Percentiles rank a stretch among this genome's conserved stretches.
These are phyloP conservation scores for Fukomys damarensis DNA, from an alignment of 2,113 vertebrate genomes.

Conservation along the genomic window DNA sequence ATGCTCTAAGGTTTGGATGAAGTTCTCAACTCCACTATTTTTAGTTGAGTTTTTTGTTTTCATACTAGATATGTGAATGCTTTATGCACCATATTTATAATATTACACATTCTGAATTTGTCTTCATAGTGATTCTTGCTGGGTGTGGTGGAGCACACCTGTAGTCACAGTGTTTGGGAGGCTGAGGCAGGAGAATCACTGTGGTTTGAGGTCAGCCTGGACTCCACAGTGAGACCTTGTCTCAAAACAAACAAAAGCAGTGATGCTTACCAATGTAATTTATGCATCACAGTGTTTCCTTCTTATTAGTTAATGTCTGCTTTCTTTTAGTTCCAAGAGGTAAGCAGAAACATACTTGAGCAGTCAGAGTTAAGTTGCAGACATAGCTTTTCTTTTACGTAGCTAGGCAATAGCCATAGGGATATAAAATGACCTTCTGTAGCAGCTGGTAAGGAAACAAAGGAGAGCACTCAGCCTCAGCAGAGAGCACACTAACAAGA, in stretches of 20 bases:
- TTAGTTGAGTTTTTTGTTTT: background rate
- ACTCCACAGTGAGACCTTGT: background rate
- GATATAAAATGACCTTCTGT: constrained; percentile 83
- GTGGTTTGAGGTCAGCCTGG: background rate
- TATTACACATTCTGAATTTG: background rate
- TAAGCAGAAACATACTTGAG: constrained; percentile 88
- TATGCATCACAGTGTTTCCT: background rate
- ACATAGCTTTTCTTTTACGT: constrained; percentile 84
- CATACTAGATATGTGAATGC: background rate
- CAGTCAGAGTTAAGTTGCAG: constrained; percentile 87
- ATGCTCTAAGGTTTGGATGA: background rate
- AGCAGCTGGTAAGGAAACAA: constrained; percentile 86
- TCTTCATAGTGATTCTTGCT: background rate
- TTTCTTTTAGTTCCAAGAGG: constrained; percentile 47
- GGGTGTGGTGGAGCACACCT: background rate
- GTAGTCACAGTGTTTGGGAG: background rate
- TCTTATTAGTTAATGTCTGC: background rate
- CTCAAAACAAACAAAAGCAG: background rate
- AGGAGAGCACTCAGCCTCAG: constrained; percentile 78
- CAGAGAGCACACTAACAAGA: constrained; percentile 80
- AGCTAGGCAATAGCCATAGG: constrained; percentile 81
- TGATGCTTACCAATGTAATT: background rate
- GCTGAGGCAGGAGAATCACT: background rate
- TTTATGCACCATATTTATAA: background rate
- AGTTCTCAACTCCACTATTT: background rate